Evolutionary conservation across 35 echinoderm and acorn worm genomes (phyloP), one percentile per base, ranked within the genome.

Genomic region (Acanthaster planci): DNA sequence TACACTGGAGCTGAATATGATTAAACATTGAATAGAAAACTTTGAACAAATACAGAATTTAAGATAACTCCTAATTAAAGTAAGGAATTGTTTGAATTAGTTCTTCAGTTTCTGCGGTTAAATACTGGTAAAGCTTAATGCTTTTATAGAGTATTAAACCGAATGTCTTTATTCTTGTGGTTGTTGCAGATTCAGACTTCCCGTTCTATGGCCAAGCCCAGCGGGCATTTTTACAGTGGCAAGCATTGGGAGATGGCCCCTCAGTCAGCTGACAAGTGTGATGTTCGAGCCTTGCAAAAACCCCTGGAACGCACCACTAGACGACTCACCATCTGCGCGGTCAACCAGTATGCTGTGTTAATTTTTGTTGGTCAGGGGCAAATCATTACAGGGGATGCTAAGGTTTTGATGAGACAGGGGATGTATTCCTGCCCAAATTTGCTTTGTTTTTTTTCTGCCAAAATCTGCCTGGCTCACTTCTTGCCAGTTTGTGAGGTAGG

Each of bases 311-410:
- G 84, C 38, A 93, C 92, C 34, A 90, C 88, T 1, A 86, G 89
- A 77, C 87, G 82, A 88, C 91, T 91, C 1, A 97, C 95, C 23
- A n/a, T 97, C 26, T 47, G 60, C 32, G 95, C 95, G 30, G 95
- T 97, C 32, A 38, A 93, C 52, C 76, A 90, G 95, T 97, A 89
- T 81, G 91, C 87, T 18, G 84, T 57, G 18, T 51, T n/a, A n/a
- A n/a, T n/a, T n/a, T n/a, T n/a, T n/a, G n/a, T n/a, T n/a, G n/a
- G n/a, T n/a, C n/a, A n/a, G n/a, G n/a, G n/a, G n/a, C n/a, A n/a
- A n/a, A n/a, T n/a, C n/a, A n/a, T n/a, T n/a, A n/a, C n/a, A n/a
- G n/a, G n/a, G n/a, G n/a, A n/a, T n/a, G n/a, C n/a, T n/a, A n/a
- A n/a, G n/a, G n/a, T n/a, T n/a, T n/a, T n/a, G n/a, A n/a, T n/a